Conservation (phyloP, 2,888 invertebrate genomes). For the Dynastes hyllus region DNA sequence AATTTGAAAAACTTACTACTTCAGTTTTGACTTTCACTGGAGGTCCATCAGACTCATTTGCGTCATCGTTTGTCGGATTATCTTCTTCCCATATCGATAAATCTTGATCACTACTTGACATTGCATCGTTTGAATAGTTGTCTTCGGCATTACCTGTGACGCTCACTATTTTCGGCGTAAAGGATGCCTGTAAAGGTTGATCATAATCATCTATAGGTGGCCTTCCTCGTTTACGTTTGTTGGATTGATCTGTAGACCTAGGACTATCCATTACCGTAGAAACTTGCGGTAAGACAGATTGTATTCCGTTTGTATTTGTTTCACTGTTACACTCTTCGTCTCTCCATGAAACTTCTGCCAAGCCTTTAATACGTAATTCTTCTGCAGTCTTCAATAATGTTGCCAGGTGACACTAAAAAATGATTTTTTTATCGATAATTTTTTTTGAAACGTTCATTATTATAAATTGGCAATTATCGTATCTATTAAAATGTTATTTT, state of each 20-base stretch:
- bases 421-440: neutral
- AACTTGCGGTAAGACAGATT: slow-evolving; percentile 68
- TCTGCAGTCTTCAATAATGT: slow-evolving; percentile 93
- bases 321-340: slow-evolving; percentile 73
- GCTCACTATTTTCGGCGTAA: slow-evolving; percentile 56
- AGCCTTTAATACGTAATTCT: slow-evolving; percentile 91
- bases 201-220: slow-evolving; percentile 80
- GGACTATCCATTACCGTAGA: slow-evolving; percentile 70
- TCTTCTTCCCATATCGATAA: slow-evolving; percentile 69
- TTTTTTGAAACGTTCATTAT: neutral
- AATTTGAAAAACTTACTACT: slow-evolving; percentile 53
- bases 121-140: slow-evolving; percentile 69
- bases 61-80: slow-evolving; percentile 64
- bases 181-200: slow-evolving; percentile 66
- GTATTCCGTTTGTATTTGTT: slow-evolving; percentile 62
- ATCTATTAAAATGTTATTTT: slow-evolving; percentile 47
- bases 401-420: slow-evolving; percentile 85
- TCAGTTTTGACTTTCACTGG: slow-evolving; percentile 67
- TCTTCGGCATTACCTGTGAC: slow-evolving; percentile 69
- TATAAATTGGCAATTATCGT: neutral
- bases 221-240: slow-evolving; percentile 78
- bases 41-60: slow-evolving; percentile 63
- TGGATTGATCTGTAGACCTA: slow-evolving; percentile 66
- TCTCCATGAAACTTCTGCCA: slow-evolving; percentile 92
- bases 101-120: slow-evolving; percentile 70